Evolutionary conservation across 2,113 vertebrate genomes (phyloP).

Genomic region (Dryoscopus gambensis): DNA sequence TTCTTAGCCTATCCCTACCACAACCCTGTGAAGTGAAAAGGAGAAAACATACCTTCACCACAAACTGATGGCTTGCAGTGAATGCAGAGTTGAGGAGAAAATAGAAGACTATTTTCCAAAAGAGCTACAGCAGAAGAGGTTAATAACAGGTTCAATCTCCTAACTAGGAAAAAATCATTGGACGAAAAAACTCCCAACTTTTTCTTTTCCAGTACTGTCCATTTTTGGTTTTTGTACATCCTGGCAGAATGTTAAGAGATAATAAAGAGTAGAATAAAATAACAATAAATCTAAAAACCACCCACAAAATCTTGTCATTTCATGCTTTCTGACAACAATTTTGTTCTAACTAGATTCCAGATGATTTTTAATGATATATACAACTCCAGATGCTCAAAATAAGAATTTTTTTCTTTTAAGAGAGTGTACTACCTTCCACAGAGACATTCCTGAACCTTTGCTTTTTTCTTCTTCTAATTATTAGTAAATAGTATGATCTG

Average conservation of each 20-base stretch:
- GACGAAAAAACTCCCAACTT: not conserved
- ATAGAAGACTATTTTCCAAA: not conserved
- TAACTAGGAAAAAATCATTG: not conserved
- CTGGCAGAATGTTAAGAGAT: not conserved
- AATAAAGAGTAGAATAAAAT: not conserved
- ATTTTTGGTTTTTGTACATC: not conserved
- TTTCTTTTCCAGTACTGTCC: not conserved
- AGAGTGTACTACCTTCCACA: not conserved
- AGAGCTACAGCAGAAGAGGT: not conserved
- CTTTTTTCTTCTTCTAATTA: not conserved
- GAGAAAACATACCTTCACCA: not conserved
- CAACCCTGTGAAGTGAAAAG: not conserved
- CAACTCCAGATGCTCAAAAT: not conserved
- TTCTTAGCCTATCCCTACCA: not conserved
- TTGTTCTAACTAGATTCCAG: not conserved
- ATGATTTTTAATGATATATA: not conserved
- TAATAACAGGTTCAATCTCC: not conserved
- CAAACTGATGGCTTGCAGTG: not conserved
- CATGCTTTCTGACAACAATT: not conserved
- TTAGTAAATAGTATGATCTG: not conserved
- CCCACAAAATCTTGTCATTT: not conserved
- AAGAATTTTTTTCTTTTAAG: not conserved
- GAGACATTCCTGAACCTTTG: not conserved
- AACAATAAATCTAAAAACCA: not conserved
- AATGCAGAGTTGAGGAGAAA: not conserved